Conservation (phyloP, 2,797 vertebrate genomes). For the Tapera naevia region DNA sequence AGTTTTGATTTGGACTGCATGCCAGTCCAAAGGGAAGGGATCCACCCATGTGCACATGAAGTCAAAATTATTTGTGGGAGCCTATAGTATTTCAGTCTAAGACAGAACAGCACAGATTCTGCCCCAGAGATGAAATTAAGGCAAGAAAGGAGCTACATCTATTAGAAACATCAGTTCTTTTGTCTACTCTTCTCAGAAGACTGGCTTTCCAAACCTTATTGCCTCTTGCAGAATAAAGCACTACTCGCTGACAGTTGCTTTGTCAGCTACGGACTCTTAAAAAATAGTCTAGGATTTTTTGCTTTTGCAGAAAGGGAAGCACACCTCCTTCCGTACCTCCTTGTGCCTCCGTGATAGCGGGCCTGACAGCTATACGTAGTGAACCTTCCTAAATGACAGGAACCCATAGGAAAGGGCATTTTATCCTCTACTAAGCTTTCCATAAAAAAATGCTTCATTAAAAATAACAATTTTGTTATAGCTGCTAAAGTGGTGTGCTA, state of each 20-base stretch:
- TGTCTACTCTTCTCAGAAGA: background rate
- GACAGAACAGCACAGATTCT: background rate
- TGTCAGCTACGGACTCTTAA: background rate
- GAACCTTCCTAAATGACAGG: background rate
- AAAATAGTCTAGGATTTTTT: background rate
- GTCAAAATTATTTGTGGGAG: background rate
- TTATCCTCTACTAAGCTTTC: background rate
- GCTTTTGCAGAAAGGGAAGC: background rate
- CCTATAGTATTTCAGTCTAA: background rate
- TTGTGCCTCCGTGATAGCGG: background rate
- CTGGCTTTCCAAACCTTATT: background rate
- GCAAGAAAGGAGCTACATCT: background rate
- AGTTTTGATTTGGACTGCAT: background rate
- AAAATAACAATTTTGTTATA: background rate
- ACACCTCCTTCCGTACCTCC: background rate
- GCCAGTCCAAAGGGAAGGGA: background rate
- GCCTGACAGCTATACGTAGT: background rate
- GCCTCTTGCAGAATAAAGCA: background rate
- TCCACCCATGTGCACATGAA: accelerated
- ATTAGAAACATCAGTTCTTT: background rate
- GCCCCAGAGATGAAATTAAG: background rate
- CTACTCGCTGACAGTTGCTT: background rate
- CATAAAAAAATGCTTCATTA: background rate
- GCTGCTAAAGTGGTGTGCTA: background rate
- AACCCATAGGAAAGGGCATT: background rate